Percentiles rank a stretch among this genome's conserved stretches.
Evolutionary conservation across 2,797 vertebrate species (phyloP).

Genomic region (Babyrousa celebensis): DNA sequence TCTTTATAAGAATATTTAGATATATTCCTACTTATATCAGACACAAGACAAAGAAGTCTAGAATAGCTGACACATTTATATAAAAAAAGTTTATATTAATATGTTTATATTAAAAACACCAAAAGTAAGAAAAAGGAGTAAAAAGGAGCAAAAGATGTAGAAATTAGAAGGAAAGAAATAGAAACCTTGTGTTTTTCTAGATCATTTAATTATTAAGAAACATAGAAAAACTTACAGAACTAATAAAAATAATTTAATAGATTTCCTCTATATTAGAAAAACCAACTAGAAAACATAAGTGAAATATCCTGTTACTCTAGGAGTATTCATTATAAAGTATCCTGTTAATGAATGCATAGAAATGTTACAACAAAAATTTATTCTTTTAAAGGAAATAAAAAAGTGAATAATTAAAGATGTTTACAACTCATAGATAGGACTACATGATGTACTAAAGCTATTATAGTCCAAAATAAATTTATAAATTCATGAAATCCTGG

Average conservation of each 20-base stretch:
- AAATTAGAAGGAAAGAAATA: neutral
- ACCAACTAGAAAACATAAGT: neutral
- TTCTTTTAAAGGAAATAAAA: neutral
- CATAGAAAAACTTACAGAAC: neutral
- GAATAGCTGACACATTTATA: neutral
- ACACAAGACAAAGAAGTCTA: neutral
- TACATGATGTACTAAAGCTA: neutral
- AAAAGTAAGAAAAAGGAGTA: neutral
- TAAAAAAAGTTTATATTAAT: too few relatives aligned
- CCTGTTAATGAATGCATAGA: neutral
- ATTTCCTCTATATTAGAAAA: neutral
- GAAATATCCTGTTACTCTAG: constrained; percentile 18
- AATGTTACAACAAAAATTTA: neutral
- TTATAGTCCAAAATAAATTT: neutral
- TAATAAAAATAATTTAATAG: neutral
- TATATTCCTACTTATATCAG: neutral
- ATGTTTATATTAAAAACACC: neutral
- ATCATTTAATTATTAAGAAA: neutral
- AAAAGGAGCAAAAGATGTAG: neutral
- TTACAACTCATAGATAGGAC: neutral
- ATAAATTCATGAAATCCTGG: neutral
- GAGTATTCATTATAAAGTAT: neutral
- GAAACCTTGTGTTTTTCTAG: neutral
- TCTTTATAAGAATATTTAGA: neutral
- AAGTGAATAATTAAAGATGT: neutral